Evolutionary conservation across 1,140 invertebrate species (phyloP).

Genomic region (Diorhabda elongata): DNA sequence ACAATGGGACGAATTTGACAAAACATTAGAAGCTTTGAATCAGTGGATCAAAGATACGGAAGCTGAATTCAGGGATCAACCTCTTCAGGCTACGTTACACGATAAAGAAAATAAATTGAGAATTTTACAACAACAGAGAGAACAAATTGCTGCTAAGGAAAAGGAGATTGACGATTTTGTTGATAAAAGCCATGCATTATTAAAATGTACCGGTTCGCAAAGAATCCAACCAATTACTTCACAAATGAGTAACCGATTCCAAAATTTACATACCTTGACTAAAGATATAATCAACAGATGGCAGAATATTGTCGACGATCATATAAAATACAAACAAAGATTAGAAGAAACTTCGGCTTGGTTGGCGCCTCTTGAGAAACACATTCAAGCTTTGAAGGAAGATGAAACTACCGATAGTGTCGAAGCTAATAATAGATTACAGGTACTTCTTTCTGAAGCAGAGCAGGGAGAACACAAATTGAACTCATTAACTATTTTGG

Average conservation of each 20-base stretch:
- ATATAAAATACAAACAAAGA: constrained; percentile 75
- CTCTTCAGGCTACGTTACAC: constrained; percentile 70
- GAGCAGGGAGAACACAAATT: constrained; percentile 80
- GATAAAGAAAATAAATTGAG: constrained; percentile 79
- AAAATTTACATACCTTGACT: constrained; percentile 73
- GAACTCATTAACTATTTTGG: constrained; percentile 64
- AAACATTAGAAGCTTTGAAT: constrained; percentile 69
- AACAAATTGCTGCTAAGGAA: constrained; percentile 71
- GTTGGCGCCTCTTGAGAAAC: constrained; percentile 72
- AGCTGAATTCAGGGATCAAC: constrained; percentile 77
- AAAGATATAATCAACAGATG: constrained; percentile 87
- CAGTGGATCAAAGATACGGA: constrained; percentile 85
- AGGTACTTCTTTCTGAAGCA: constrained; percentile 74
- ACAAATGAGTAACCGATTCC: constrained; percentile 86
- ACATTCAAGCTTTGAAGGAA: constrained; percentile 57
- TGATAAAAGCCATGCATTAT: constrained; percentile 81
- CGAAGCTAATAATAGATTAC: constrained; percentile 62
- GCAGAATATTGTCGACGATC: constrained; percentile 80
- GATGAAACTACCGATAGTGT: constrained; percentile 48
- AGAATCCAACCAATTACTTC: constrained; percentile 82
- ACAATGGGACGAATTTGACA: constrained; percentile 87
- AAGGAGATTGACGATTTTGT: constrained; percentile 82
- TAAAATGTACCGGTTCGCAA: constrained; percentile 80
- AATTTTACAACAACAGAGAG: constrained; percentile 67
- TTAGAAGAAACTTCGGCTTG: constrained; percentile 71